Evolutionary conservation across 2,888 invertebrate species (phyloP), one percentile per base, ranked within the genome.

Genomic region (Idaea biselata): DNA sequence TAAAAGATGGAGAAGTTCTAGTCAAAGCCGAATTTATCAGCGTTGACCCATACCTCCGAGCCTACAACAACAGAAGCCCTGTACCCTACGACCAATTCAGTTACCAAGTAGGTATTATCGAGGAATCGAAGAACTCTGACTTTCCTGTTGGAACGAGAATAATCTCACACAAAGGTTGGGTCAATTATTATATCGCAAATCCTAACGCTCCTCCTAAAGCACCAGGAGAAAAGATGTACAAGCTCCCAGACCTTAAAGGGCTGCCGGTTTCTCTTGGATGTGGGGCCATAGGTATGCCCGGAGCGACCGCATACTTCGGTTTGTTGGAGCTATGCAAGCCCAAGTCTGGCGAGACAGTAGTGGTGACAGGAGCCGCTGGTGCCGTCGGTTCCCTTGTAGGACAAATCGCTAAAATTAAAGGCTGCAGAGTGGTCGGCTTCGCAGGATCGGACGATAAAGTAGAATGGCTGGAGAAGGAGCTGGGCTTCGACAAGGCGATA

Each of bases 321-420:
- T 87, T 96, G 14, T 73, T 94, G 58, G 94, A 96, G 63, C 73
- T 96, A 18, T 96, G 96, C 73, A 82, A 95, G 58, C 95, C 96
- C 0, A 94, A 95, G 82, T 72, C 90, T 0, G 96, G 95, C 0
- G 95, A 96, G 76, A 95, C 94, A 0, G 93, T 96, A 0, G 94
- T 96, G 0, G 94, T 96, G 2, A 94, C 94, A 3, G 94, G 94
- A 0, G 96, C 96, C 2, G 96, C 95, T 0, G 96, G 96, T 1
- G 96, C 96, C 3, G 96, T 96, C 0, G 96, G 96, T 2, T 94
- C 94, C 61, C 78, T 94, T 14, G 96, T 95, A 0, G 96, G 96
- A 1, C 96, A 96, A 84, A 95, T 97, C 60, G 96, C 94, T 0
- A 96, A 96, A 82, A 93, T 96, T 31, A 94, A 94, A 84, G 95